Percentiles rank a stretch among this genome's conserved stretches.
Conservation (phyloP, 35 echinoderm and acorn worm genomes). For the Lytechinus pictus region DNA sequence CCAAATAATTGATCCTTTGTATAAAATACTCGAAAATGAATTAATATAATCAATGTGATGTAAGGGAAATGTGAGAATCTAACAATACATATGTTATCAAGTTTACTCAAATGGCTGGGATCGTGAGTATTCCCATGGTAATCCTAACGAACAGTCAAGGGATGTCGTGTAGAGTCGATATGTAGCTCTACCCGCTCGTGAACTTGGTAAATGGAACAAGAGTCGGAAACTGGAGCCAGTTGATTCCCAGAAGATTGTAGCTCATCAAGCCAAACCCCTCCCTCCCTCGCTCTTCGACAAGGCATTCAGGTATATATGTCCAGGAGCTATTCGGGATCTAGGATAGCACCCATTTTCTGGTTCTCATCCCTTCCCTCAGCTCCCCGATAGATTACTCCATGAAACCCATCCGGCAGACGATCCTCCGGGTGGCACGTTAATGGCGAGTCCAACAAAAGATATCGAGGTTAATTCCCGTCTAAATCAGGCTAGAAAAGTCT, state of each 20-base stretch:
- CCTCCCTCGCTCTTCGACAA: not conserved
- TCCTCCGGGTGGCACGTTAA: slow-evolving; percentile 27
- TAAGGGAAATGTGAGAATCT: too few species aligned
- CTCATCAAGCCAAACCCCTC: not conserved
- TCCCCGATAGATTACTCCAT: not conserved
- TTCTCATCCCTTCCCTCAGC: not conserved
- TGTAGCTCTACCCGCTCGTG: not conserved
- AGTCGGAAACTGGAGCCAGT: not conserved
- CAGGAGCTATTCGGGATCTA: not conserved
- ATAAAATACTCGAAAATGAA: too few species aligned
- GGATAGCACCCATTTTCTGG: not conserved
- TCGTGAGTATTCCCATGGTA: not conserved
- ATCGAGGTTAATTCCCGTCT: slow-evolving; percentile 45
- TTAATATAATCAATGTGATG: too few species aligned
- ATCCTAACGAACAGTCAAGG: not conserved
- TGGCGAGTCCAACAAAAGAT: slow-evolving; percentile 20
- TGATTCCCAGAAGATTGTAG: not conserved
- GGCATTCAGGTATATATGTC: not conserved
- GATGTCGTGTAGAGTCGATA: not conserved
- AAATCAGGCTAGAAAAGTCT: slow-evolving; percentile 58
- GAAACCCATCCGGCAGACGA: not conserved
- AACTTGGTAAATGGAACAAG: not conserved
- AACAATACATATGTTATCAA: too few species aligned
- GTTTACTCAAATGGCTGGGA: too few species aligned
- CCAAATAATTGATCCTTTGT: too few species aligned